These are phyloP conservation scores for Sebastes glaucus DNA, from an alignment of 2,797 vertebrate species.

Conservation along the genomic window DNA sequence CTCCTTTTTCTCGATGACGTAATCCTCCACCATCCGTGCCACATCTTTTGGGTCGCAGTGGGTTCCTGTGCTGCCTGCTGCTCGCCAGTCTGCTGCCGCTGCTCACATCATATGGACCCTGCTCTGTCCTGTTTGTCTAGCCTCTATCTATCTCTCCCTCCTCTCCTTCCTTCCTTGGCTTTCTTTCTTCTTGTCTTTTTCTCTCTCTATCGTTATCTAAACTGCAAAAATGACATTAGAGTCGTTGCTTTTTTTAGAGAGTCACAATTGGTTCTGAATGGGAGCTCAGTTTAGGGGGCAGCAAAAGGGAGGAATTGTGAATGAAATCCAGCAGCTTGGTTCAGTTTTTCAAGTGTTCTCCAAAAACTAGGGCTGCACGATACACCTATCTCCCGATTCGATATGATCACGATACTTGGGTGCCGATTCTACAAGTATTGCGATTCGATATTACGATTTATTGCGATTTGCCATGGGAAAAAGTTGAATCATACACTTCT, in stretches of 20 bases:
- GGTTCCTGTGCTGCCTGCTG: conserved; percentile 68
- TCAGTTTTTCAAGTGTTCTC: neutral
- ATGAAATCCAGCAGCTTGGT: conserved; percentile 17
- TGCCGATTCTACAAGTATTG: no score
- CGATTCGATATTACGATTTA: neutral
- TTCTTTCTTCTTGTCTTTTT: neutral
- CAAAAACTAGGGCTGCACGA: no score
- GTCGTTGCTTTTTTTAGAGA: neutral
- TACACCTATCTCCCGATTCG: no score
- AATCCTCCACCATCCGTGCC: conserved; percentile 75
- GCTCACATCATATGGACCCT: conserved; percentile 60
- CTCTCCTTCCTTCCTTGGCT: neutral
- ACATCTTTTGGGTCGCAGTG: conserved; percentile 78
- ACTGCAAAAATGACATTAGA: neutral
- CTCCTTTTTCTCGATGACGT: conserved; percentile 78
- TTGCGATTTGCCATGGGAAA: no score
- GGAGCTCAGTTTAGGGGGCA: neutral
- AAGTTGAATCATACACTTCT: no score
- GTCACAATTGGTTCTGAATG: conserved; percentile 1
- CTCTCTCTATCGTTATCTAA: neutral
- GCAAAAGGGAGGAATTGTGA: conserved; percentile 17
- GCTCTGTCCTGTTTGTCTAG: conserved; percentile 47
- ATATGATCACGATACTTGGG: no score
- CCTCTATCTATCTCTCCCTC: neutral
- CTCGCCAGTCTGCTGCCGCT: conserved; percentile 58